Percentiles rank a stretch among this genome's conserved stretches.
These are phyloP conservation scores for Plusia festucae DNA, from an alignment of 2,888 invertebrate genomes.

Conservation along the genomic window DNA sequence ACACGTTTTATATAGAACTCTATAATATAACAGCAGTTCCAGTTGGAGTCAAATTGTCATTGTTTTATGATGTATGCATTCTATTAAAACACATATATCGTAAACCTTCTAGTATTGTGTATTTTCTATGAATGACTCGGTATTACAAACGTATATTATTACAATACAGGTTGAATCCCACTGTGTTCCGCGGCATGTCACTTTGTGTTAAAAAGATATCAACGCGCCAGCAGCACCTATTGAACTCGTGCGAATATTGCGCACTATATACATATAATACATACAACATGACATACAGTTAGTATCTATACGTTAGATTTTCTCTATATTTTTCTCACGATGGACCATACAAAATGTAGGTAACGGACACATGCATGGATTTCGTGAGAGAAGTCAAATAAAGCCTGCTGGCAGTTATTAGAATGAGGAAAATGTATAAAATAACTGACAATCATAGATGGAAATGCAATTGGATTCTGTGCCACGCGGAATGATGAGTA, in stretches of 20 bases:
- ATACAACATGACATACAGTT: constrained; percentile 35
- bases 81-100: not conserved
- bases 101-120: not conserved
- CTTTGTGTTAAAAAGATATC: constrained; percentile 57
- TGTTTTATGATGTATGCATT: not conserved
- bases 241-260: constrained; percentile 58
- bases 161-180: constrained; percentile 18
- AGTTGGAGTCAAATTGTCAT: not conserved
- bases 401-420: constrained; percentile 35
- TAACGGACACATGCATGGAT: constrained; percentile 57
- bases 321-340: constrained; percentile 62
- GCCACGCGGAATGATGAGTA: not conserved
- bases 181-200: constrained; percentile 28
- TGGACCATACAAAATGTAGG: constrained; percentile 58
- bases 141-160: constrained; percentile 5
- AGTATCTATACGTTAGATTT: constrained; percentile 48
- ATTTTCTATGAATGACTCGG: not conserved
- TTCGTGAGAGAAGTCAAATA: constrained; percentile 53
- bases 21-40: no score
- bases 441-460: constrained; percentile 28
- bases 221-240: constrained; percentile 57
- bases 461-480: constrained; percentile 13
- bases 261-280: constrained; percentile 39
- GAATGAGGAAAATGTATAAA: constrained; percentile 33
- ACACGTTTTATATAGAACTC: not conserved